These are phyloP conservation scores for Romanogobio albipinnatus DNA, from an alignment of 2,113 vertebrate genomes.

Conservation along the genomic window DNA sequence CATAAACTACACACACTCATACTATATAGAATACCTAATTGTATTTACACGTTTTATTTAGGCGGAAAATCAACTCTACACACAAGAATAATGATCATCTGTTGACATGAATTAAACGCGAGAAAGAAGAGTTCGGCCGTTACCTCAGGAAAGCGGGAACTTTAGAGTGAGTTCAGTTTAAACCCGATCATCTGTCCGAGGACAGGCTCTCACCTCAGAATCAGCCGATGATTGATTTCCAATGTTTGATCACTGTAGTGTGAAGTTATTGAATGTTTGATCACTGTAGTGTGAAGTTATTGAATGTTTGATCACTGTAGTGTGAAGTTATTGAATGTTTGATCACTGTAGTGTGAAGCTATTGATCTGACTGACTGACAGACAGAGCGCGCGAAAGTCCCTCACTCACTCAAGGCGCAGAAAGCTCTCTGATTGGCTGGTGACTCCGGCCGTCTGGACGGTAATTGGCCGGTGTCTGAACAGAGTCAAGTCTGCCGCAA, in stretches of 20 bases:
- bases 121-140: not conserved
- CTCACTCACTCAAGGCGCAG: not conserved
- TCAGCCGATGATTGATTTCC: not conserved
- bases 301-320: not conserved
- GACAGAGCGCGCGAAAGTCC: not conserved
- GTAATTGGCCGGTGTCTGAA: not conserved
- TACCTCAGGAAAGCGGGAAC: not conserved
- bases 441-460: not conserved
- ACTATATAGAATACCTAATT: too few relatives aligned
- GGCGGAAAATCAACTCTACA: too few relatives aligned
- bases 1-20: too few relatives aligned
- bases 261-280: too few relatives aligned
- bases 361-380: too few relatives aligned
- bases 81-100: too few relatives aligned
- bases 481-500: not conserved
- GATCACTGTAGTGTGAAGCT: too few relatives aligned
- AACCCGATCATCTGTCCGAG: not conserved
- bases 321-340: not conserved
- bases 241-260: not conserved
- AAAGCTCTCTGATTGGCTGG: not conserved
- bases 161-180: not conserved
- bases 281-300: not conserved
- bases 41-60: too few relatives aligned
- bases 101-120: not conserved
- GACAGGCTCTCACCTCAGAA: not conserved